Percentiles rank a stretch among this genome's conserved stretches.
Conservation (phyloP, 2,113 vertebrate species). For the Strix aluco region DNA sequence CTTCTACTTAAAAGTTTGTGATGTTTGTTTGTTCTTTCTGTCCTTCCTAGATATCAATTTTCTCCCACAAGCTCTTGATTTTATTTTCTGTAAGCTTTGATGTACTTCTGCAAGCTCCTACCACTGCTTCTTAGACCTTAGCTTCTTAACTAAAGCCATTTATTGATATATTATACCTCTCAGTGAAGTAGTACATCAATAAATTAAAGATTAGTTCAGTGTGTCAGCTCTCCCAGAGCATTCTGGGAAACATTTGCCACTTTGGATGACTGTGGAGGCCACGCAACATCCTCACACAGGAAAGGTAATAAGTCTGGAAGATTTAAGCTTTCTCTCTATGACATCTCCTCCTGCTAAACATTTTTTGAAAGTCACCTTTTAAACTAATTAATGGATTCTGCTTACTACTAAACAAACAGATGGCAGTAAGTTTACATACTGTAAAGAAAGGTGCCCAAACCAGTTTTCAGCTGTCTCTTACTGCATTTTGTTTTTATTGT, state of each 20-base stretch:
- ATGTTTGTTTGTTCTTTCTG: conserved; percentile 54
- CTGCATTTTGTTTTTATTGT: neutral
- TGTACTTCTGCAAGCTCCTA: conserved; percentile 51
- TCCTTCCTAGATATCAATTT: conserved; percentile 64
- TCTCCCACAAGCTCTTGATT: conserved; percentile 60
- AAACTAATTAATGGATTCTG: conserved; percentile 8
- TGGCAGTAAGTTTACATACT: neutral
- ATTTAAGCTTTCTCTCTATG: neutral
- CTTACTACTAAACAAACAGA: neutral
- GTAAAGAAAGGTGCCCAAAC: neutral
- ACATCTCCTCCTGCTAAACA: neutral
- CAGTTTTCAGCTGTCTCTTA: neutral
- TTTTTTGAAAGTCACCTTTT: conserved; percentile 50
- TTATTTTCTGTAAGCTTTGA: conserved; percentile 67
- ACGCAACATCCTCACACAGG: neutral
- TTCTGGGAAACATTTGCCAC: conserved; percentile 59
- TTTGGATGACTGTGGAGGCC: conserved; percentile 39
- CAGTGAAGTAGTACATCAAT: conserved; percentile 71
- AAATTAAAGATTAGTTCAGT: conserved; percentile 75
- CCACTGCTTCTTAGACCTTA: conserved; percentile 66
- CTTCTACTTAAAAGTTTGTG: conserved; percentile 39
- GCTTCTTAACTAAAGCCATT: conserved; percentile 71
- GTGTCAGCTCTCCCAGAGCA: conserved; percentile 60
- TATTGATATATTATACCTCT: conserved; percentile 71
- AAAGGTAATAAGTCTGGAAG: conserved; percentile 11